Evolutionary conservation across 35 echinoderm and acorn worm genomes (phyloP).

Genomic region (Ophiothrix spiculata): DNA sequence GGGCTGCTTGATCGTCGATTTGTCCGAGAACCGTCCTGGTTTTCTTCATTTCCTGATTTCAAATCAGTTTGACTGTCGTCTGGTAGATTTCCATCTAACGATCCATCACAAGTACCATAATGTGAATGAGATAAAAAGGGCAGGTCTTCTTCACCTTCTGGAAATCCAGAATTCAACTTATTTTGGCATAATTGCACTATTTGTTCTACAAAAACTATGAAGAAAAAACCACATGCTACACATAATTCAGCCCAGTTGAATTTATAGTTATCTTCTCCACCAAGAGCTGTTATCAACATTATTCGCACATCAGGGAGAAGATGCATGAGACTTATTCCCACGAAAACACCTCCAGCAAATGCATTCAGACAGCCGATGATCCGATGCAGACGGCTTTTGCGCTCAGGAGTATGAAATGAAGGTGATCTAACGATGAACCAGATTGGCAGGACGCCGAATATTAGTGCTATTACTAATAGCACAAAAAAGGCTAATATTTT

Average conservation of each 20-base stretch:
- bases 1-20: not conserved
- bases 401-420: not conserved
- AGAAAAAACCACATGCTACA: slow-evolving; percentile 68
- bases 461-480: slow-evolving; percentile 11
- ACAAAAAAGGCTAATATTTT: slow-evolving; percentile 35
- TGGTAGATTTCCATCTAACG: too few relatives aligned
- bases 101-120: not conserved
- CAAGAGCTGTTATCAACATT: slow-evolving; percentile 44
- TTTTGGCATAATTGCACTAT: slow-evolving; percentile 53
- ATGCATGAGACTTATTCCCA: slow-evolving; percentile 77
- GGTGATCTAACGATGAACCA: not conserved
- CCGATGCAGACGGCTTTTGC: slow-evolving; percentile 34
- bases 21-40: not conserved
- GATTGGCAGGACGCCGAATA: slow-evolving; percentile 27
- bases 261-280: not conserved
- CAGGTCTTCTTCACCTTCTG: not conserved
- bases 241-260: slow-evolving; percentile 78
- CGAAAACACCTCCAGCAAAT: slow-evolving; percentile 83
- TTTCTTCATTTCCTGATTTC: not conserved
- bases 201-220: slow-evolving; percentile 72
- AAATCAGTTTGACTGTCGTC: not conserved
- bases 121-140: not conserved
- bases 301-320: slow-evolving; percentile 62
- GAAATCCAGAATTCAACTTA: slow-evolving; percentile 2
- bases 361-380: slow-evolving; percentile 64